phyloP scores from a whole-genome alignment of 1,140 invertebrate species.

The Drosophila paulistorum region DNA sequence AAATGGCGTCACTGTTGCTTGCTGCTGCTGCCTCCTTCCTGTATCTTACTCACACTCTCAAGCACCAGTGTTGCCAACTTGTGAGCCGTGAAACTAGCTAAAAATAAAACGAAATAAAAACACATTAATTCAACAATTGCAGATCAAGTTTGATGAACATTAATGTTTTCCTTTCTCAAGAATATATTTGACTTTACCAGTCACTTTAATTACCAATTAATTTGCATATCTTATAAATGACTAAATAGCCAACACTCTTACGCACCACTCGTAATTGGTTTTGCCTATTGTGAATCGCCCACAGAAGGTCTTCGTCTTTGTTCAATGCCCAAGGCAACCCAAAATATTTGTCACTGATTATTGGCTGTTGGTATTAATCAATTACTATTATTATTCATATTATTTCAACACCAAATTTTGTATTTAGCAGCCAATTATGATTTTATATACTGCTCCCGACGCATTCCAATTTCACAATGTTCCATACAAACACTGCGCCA shows the following conservation, averaged over 20 bases:
- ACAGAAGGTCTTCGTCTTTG: not conserved
- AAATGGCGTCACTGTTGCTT: constrained; percentile 71
- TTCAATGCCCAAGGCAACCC: not conserved
- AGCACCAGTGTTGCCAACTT: constrained; percentile 6
- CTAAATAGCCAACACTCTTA: constrained; percentile 5
- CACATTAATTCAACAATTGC: not conserved
- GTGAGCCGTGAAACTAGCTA: not conserved
- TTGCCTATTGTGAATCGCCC: not conserved
- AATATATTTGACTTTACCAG: not conserved
- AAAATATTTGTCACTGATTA: not conserved
- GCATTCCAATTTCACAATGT: no score
- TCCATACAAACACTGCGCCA: no score
- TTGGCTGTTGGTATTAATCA: not conserved
- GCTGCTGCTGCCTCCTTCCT: constrained; percentile 42
- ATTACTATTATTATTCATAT: not conserved
- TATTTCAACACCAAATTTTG: not conserved
- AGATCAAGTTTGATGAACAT: not conserved
- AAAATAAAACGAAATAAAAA: not conserved
- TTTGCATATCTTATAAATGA: not conserved
- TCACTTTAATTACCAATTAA: not conserved
- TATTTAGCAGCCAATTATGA: not conserved
- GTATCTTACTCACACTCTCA: constrained; percentile 32
- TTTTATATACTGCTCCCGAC: not conserved
- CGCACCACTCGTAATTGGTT: constrained; percentile 5
- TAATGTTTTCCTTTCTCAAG: not conserved